Evolutionary conservation across 1,140 invertebrate species (phyloP).

Genomic region (Tetraneura akinire): DNA sequence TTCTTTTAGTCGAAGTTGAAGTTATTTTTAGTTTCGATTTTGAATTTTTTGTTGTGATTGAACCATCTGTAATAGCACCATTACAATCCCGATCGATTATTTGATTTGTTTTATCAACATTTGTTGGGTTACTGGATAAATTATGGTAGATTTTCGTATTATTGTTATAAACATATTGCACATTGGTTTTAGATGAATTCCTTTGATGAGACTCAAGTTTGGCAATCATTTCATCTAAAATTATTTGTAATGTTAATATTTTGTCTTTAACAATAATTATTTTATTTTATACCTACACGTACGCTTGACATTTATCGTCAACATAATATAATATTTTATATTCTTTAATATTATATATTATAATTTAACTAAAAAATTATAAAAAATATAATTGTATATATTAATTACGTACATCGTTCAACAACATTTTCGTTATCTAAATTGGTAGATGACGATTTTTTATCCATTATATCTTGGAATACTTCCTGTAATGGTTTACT

Average conservation of each 20-base stretch:
- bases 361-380: neutral
- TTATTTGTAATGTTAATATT: neutral
- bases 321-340: too few species aligned
- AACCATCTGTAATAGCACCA: neutral
- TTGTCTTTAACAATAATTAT: too few species aligned
- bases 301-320: too few species aligned
- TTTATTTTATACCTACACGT: too few species aligned
- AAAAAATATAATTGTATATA: neutral
- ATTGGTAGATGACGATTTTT: neutral
- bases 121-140: neutral
- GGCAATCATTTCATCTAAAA: neutral
- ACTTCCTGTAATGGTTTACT: neutral
- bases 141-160: neutral
- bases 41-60: neutral
- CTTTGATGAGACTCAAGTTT: neutral
- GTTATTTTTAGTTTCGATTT: neutral
- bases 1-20: neutral
- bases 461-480: constrained; percentile 20
- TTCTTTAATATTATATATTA: too few species aligned
- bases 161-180: neutral
- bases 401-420: neutral
- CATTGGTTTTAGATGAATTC: neutral
- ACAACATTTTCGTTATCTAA: neutral
- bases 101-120: neutral
- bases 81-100: neutral